Evolutionary conservation across 2,113 vertebrate species (phyloP).

Genomic region (Polypterus senegalus): DNA sequence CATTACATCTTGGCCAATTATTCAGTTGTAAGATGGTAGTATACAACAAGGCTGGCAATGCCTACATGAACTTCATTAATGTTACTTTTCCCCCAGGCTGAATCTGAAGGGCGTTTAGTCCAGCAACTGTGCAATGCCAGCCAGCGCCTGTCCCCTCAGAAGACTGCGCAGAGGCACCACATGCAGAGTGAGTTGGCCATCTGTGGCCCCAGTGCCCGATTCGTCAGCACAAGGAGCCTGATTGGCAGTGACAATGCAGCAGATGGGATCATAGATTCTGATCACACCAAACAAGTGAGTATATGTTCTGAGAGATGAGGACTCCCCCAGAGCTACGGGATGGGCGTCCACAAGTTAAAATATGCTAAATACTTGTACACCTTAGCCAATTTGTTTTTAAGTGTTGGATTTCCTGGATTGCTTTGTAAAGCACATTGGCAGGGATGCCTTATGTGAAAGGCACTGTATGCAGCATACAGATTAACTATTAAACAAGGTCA

Average conservation of each 20-base stretch:
- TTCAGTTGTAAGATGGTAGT: not conserved
- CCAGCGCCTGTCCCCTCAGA: conserved; percentile 25
- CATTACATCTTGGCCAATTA: not conserved
- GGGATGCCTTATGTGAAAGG: too few relatives aligned
- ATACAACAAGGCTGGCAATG: not conserved
- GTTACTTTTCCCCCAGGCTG: conserved; percentile 22
- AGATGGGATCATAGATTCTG: not conserved
- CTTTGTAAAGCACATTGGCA: too few relatives aligned
- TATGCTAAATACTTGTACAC: too few relatives aligned
- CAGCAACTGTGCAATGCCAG: conserved; percentile 19
- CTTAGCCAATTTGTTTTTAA: too few relatives aligned
- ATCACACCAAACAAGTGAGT: not conserved
- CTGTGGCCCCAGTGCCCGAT: conserved; percentile 12
- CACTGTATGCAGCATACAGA: too few relatives aligned
- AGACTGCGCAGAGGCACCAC: conserved; percentile 29
- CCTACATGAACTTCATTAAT: rapidly evolving
- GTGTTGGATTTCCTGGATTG: too few relatives aligned
- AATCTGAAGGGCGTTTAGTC: conserved; percentile 35
- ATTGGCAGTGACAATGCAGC: not conserved
- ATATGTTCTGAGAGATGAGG: not conserved
- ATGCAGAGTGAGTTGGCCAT: conserved; percentile 27
- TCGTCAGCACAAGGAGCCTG: not conserved
- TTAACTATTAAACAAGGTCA: too few relatives aligned
- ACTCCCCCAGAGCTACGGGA: not conserved
- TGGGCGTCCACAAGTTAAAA: too few relatives aligned